Conservation (phyloP, 2,113 vertebrate species). For the Raja brachyura region DNA sequence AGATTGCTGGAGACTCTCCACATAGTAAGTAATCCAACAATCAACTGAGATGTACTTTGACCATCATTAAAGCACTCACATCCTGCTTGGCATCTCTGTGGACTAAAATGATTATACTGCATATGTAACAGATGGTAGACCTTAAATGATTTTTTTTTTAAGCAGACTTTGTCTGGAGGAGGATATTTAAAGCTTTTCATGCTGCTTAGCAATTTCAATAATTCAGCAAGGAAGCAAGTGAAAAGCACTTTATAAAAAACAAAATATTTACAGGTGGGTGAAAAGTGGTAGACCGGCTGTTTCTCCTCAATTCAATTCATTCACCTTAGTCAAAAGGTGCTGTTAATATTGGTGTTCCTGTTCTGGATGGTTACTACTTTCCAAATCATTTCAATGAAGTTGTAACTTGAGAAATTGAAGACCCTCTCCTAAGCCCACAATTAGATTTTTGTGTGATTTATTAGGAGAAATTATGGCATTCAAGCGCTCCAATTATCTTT, state of each 20-base stretch:
- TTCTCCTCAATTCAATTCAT: slow-evolving; percentile 11
- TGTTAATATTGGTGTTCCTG: slow-evolving; percentile 9
- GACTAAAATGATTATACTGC: slow-evolving; percentile 23
- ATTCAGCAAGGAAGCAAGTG: neutral
- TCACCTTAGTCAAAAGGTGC: neutral
- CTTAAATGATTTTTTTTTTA: neutral
- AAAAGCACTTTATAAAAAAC: neutral
- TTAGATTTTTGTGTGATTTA: neutral
- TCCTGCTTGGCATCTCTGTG: slow-evolving; percentile 31
- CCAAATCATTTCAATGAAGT: neutral
- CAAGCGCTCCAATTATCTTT: neutral
- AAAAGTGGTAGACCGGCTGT: neutral
- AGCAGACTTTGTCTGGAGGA: neutral
- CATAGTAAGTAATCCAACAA: slow-evolving; percentile 22
- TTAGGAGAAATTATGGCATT: neutral
- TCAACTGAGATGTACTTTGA: slow-evolving; percentile 33
- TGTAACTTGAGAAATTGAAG: slow-evolving; percentile 19
- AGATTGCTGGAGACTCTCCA: neutral
- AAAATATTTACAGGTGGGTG: slow-evolving; percentile 14
- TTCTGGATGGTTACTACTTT: neutral
- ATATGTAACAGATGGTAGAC: neutral
- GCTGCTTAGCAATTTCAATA: neutral
- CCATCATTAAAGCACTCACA: slow-evolving; percentile 36
- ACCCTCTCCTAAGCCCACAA: neutral
- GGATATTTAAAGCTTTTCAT: neutral